Conservation (phyloP, 37 sponge, comb jelly and placozoan species). For the Amphimedon queenslandica region DNA sequence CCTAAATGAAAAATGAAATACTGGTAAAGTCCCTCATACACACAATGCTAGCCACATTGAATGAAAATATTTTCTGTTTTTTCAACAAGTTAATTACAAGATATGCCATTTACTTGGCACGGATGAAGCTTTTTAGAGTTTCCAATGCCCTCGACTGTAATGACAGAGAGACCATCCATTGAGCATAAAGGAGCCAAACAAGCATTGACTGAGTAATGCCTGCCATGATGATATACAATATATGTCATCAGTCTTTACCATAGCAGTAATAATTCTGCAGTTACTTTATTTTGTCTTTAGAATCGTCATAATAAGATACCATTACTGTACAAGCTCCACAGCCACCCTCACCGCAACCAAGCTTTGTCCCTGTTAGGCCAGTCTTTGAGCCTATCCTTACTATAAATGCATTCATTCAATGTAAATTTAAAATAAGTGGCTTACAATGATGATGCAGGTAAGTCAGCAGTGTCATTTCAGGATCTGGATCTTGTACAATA, state of each 20-base stretch:
- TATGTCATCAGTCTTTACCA: neutral
- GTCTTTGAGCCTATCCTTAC: neutral
- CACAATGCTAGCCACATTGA: neutral
- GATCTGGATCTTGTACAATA: slow-evolving; percentile 41
- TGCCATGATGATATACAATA: neutral
- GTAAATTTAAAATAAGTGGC: too few species aligned
- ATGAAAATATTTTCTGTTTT: neutral
- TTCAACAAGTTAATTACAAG: too few species aligned
- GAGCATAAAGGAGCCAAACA: slow-evolving; percentile 80
- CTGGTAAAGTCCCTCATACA: neutral
- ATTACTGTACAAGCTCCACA: slow-evolving; percentile 95
- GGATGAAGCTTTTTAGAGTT: slow-evolving; percentile 70
- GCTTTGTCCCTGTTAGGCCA: slow-evolving; percentile 80
- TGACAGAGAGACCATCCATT: slow-evolving; percentile 76
- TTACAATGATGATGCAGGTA: too few species aligned
- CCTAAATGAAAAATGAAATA: slow-evolving; percentile 11
- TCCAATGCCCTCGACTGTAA: slow-evolving; percentile 90
- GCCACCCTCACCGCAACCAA: slow-evolving; percentile 90
- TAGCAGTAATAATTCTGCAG: neutral
- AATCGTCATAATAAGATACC: slow-evolving; percentile 57
- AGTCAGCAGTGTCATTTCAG: slow-evolving; percentile 80
- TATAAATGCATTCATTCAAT: too few species aligned
- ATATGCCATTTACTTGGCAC: slow-evolving; percentile 66
- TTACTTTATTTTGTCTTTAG: neutral
- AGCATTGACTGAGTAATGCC: slow-evolving; percentile 73